Evolutionary conservation across 2,888 invertebrate species (phyloP), one percentile per base, ranked within the genome.

Genomic region (Drosophila emarginata): DNA sequence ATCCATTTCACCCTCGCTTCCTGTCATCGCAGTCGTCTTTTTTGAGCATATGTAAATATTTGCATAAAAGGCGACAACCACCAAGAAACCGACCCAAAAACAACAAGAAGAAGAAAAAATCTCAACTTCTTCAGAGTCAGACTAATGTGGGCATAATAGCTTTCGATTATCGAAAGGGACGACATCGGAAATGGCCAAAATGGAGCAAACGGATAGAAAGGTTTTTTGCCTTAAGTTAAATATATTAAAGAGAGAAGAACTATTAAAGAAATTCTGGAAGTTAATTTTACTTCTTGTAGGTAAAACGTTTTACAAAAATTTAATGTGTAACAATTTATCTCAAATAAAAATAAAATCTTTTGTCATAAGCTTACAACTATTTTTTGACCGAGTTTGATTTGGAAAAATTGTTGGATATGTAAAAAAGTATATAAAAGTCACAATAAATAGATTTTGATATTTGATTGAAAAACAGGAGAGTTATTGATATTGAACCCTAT

Each of bases 41-140:
- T 63, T 71, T 56, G 74, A 79, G 88, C 84, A 84, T 84, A 84
- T 88, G 84, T 88, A 86, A 84, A 88, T 80, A 87, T 84, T 84
- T 84, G 76, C 84, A 80, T 73, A 76, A 79, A 71, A 74, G 62
- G 64, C 45, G 62, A 54, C 65, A 82, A 77, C 70, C 70, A 72
- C 65, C 68, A 77, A 71, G 56, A 66, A 62, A 39, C 2, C 53
- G 61, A 26, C 52, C 70, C 62, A 4, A 37, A n/a, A 39, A 54
- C 21, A 50, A 68, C 76, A 77, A 69, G 15, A 50, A 68, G 76
- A 77, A 69, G 51, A 26, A 51, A 68, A 76, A 77, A 69, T 81
- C 73, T 58, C 45, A 14, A 45, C 45, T 45, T 45, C 45, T 45
- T 45, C 53, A 51, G 69, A 73, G 72, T 64, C 84, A 67, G 80